Conservation (phyloP, 2,113 vertebrate genomes). For the Tichodroma muraria region DNA sequence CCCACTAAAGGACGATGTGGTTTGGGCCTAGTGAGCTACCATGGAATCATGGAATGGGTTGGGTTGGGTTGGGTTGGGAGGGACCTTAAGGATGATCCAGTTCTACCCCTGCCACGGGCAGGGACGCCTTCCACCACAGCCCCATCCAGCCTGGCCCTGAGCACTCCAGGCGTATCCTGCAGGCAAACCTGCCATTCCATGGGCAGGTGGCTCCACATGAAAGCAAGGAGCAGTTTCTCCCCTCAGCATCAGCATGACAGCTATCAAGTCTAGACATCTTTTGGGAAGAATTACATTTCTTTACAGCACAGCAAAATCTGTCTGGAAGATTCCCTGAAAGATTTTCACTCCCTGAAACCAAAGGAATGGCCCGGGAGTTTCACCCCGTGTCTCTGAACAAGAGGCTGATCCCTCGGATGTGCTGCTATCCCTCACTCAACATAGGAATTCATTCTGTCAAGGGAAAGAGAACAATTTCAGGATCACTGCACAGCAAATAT, state of each 20-base stretch:
- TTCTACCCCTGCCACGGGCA: background rate
- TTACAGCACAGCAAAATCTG: background rate
- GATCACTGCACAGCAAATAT: background rate
- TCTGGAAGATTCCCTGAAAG: background rate
- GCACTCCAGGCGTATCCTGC: background rate
- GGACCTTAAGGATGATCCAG: background rate
- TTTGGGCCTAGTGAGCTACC: background rate
- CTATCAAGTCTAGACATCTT: background rate
- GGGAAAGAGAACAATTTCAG: background rate
- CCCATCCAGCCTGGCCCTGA: background rate
- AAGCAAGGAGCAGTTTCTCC: background rate
- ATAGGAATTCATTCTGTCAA: background rate
- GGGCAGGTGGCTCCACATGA: background rate
- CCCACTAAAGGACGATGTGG: fast-evolving
- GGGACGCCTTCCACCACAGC: background rate
- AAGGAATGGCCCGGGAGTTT: background rate
- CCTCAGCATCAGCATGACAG: background rate
- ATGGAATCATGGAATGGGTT: background rate
- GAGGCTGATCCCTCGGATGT: background rate
- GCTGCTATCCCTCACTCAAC: background rate
- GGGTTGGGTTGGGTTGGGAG: background rate
- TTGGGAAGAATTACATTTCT: background rate
- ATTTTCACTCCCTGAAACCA: background rate
- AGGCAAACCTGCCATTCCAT: background rate
- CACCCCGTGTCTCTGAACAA: background rate